These are phyloP conservation scores for Patagioenas fasciata DNA, from an alignment of 2,113 vertebrate genomes.

Conservation along the genomic window DNA sequence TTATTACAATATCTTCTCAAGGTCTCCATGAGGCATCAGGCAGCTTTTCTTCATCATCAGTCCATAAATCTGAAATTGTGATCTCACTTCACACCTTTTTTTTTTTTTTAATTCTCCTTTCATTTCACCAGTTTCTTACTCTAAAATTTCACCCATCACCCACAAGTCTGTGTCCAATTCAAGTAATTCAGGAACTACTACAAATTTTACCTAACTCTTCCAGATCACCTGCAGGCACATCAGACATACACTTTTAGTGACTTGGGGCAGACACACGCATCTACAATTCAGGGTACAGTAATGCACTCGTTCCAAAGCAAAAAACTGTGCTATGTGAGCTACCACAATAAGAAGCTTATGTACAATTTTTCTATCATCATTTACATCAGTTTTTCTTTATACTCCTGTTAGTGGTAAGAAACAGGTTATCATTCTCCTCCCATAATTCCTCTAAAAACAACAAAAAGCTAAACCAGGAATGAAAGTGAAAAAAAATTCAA, in stretches of 20 bases:
- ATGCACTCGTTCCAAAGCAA: background rate
- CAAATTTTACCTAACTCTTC: background rate
- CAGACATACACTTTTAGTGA: background rate
- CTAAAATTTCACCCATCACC: background rate
- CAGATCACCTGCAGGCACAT: background rate
- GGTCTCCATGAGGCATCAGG: background rate
- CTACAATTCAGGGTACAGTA: background rate
- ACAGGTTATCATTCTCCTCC: background rate
- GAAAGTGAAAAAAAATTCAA: background rate
- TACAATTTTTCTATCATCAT: background rate
- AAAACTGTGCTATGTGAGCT: background rate
- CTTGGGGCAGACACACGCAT: background rate
- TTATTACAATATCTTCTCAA: background rate
- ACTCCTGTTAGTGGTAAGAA: background rate
- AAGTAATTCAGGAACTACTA: background rate
- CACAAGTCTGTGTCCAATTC: background rate
- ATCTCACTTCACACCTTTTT: background rate
- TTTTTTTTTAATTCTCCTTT: background rate
- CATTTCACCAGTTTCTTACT: background rate
- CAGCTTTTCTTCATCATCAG: background rate
- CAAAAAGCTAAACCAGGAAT: background rate
- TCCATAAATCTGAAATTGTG: background rate
- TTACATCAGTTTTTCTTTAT: background rate
- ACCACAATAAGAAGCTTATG: background rate
- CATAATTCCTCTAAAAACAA: background rate